phyloP scores from a whole-genome alignment of 2,113 vertebrate species.

The Sialia sialis region DNA sequence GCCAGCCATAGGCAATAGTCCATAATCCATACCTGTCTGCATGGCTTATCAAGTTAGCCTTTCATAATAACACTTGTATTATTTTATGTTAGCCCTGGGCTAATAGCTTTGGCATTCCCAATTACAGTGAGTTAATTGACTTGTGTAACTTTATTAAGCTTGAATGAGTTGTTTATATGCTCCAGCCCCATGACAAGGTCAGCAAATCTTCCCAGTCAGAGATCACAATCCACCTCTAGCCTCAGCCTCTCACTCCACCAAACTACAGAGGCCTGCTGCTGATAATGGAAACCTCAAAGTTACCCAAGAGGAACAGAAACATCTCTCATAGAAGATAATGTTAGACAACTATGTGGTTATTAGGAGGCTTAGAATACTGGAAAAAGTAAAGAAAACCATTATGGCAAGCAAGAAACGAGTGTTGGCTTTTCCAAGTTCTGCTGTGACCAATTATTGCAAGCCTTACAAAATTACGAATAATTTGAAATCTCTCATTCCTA shows the following conservation, averaged over 20 bases:
- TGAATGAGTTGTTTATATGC: not conserved
- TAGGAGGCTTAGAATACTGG: not conserved
- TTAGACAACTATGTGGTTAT: not conserved
- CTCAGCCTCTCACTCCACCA: not conserved
- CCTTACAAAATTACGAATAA: not conserved
- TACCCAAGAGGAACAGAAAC: not conserved
- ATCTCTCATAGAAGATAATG: not conserved
- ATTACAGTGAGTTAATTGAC: not conserved
- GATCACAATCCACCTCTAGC: not conserved
- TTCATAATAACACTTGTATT: not conserved
- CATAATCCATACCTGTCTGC: not conserved
- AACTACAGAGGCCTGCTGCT: not conserved
- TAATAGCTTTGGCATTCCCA: not conserved
- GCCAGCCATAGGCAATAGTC: not conserved
- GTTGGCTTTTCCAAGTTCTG: not conserved
- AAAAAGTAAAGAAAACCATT: not conserved
- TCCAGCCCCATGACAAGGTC: not conserved
- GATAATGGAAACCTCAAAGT: not conserved
- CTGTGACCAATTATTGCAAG: not conserved
- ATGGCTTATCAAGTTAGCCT: not conserved
- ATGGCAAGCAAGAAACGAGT: not conserved
- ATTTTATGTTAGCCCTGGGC: not conserved
- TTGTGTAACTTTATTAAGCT: not conserved
- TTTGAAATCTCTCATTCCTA: not conserved
- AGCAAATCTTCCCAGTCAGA: not conserved